Base-by-base conservation (phyloP, 2,888 invertebrate species). In the Rhopalosiphum nymphaeae region DNA sequence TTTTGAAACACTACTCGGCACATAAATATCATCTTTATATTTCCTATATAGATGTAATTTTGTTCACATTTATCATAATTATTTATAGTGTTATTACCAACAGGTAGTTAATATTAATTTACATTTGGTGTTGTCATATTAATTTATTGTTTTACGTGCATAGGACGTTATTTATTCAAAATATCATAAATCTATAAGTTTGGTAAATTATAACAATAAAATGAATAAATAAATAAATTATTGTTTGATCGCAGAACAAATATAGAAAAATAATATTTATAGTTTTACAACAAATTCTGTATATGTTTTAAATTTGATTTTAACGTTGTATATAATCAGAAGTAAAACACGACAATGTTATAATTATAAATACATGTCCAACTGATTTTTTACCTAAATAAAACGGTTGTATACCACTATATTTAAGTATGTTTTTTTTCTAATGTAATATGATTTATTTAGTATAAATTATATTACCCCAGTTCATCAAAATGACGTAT, bases 151-250 rank as follows among this genome's bases (percentile, higher is more conserved):
- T 16, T 42, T 56, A 89, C 25, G 13, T 25, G 26, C 2, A 78
- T 2, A 78, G 78, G 78, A n/a, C 11, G 56, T 88, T 25, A 56
- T 57, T 56, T 56, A 56, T 89, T 89, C 56, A 26, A 56, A 56
- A 89, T 57, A 89, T 42, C 26, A 78, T 78, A 26, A 57, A 21
- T 10, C 29, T 3, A 29, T 29, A 53, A 56, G 36, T 11, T 5
- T 89, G 49, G 44, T 85, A 85, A 85, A 44, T 10, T 85, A 29
- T 85, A 85, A 26, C 11, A 44, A 26, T 10, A 85, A 85, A 26
- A 44, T 85, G 26, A 85, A 85, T 85, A 85, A 85, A 85, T 85
- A 84, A 84, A 84, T 84, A 44, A 85, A 42, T 44, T 9, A 36
- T 78, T 36, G 36, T 78, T 78, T 36, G 78, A 78, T 78, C 36